Evolutionary conservation across 2,888 invertebrate genomes (phyloP).

Genomic region (Platerodrilus igneus): DNA sequence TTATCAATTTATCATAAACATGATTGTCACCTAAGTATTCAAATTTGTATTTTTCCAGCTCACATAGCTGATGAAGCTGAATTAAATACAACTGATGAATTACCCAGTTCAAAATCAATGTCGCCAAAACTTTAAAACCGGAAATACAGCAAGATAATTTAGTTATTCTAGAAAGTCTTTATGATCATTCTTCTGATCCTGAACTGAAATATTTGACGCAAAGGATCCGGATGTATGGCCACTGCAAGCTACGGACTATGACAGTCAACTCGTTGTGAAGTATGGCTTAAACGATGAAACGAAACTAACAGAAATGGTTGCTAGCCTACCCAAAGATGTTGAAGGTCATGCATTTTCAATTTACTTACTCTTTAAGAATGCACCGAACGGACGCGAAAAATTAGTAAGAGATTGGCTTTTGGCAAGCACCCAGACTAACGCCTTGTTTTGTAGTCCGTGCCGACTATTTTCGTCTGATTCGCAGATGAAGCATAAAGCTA

Average conservation of each 20-base stretch:
- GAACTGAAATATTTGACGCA: neutral
- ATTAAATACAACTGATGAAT: neutral
- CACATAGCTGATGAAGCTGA: too few relatives aligned
- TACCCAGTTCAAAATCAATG: slow-evolving; percentile 1
- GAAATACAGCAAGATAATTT: neutral
- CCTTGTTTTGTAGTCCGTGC: slow-evolving; percentile 17
- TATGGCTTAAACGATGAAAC: neutral
- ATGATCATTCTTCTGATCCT: neutral
- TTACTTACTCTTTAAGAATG: slow-evolving; percentile 1
- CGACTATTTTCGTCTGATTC: slow-evolving; percentile 5
- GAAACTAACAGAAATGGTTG: too few relatives aligned
- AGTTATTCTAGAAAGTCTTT: neutral
- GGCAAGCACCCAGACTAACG: too few relatives aligned
- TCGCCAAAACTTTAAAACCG: slow-evolving; percentile 1
- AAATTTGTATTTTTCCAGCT: too few relatives aligned
- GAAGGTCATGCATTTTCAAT: neutral
- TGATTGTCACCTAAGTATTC: too few relatives aligned
- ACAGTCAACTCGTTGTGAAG: neutral
- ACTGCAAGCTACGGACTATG: neutral
- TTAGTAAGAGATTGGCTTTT: slow-evolving; percentile 1
- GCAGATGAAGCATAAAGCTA: slow-evolving; percentile 2
- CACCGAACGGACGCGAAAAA: slow-evolving; percentile 3
- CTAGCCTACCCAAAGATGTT: slow-evolving; percentile 3
- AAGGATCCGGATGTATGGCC: slow-evolving; percentile 1
- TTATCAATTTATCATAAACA: too few relatives aligned